Evolutionary conservation across 2,797 vertebrate genomes (phyloP).

Genomic region (Hoplostethus atlanticus): DNA sequence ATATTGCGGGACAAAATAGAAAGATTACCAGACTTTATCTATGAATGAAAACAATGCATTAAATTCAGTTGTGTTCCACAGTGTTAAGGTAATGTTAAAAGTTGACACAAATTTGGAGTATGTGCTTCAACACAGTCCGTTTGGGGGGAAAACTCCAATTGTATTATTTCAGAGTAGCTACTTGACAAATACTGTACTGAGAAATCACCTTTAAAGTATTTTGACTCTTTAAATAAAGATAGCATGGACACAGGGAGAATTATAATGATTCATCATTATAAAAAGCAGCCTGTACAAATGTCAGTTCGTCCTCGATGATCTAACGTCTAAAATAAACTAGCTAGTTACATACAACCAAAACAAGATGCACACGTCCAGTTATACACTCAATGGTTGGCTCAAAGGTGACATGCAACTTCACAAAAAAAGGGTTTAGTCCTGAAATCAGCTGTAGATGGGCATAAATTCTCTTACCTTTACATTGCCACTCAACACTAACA

Average conservation of each 20-base stretch:
- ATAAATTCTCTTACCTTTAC: constrained; percentile 56
- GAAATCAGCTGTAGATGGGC: constrained; percentile 52
- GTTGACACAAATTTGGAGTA: constrained; percentile 7
- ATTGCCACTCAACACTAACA: constrained; percentile 71
- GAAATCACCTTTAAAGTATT: constrained; percentile 45
- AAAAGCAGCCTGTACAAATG: constrained; percentile 80
- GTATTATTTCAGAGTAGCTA: constrained; percentile 24
- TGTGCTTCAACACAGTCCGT: constrained; percentile 24
- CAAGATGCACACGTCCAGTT: constrained; percentile 56
- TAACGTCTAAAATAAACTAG: constrained; percentile 58
- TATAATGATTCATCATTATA: constrained; percentile 51
- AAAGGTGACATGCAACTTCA: constrained; percentile 80
- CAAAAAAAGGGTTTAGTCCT: constrained; percentile 51
- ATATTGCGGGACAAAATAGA: constrained; percentile 15
- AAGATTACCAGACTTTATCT: constrained; percentile 10
- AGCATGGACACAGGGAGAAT: constrained; percentile 24
- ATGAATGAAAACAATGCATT: constrained; percentile 23
- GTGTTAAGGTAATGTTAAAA: constrained; percentile 35
- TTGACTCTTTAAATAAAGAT: constrained; percentile 50
- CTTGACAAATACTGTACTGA: constrained; percentile 54
- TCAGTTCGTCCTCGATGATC: constrained; percentile 24
- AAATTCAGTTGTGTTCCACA: constrained; percentile 36
- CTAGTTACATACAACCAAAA: constrained; percentile 58
- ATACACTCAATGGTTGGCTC: constrained; percentile 55
- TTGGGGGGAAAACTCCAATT: constrained; percentile 2